Percentiles rank a stretch among this genome's conserved stretches.
These are phyloP conservation scores for Spodoptera picta DNA, from an alignment of 2,888 invertebrate species.

Conservation along the genomic window DNA sequence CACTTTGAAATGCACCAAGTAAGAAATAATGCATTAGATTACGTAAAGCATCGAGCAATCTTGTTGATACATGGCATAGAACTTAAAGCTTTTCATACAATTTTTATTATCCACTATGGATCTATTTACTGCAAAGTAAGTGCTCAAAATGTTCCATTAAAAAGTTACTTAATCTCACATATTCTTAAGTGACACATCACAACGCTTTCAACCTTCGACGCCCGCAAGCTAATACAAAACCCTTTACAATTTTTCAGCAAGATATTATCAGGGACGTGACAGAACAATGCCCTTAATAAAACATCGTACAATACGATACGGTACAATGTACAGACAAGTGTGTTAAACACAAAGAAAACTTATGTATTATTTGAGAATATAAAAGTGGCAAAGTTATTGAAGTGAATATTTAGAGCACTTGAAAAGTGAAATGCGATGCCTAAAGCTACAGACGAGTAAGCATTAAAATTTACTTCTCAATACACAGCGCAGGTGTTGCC, in stretches of 20 bases:
- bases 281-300: background rate
- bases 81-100: too few species aligned
- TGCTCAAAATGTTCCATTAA: too few species aligned
- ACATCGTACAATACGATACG: background rate
- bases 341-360: background rate
- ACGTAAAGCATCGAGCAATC: too few species aligned
- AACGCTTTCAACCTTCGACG: background rate
- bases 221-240: background rate
- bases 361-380: constrained; percentile 7
- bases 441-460: constrained; percentile 18
- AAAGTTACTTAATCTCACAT: too few species aligned
- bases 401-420: constrained; percentile 18
- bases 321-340: constrained; percentile 2
- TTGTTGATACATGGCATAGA: too few species aligned
- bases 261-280: background rate
- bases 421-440: constrained; percentile 12
- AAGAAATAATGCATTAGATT: too few species aligned
- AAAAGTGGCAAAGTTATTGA: constrained; percentile 23
- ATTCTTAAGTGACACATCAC: too few species aligned
- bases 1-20: background rate
- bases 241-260: too few species aligned
- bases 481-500: constrained; percentile 36
- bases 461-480: constrained; percentile 40
- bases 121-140: too few species aligned
- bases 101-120: too few species aligned